Evolutionary conservation across 2,888 invertebrate genomes (phyloP).

Genomic region (Elaeidobius kamerunicus): DNA sequence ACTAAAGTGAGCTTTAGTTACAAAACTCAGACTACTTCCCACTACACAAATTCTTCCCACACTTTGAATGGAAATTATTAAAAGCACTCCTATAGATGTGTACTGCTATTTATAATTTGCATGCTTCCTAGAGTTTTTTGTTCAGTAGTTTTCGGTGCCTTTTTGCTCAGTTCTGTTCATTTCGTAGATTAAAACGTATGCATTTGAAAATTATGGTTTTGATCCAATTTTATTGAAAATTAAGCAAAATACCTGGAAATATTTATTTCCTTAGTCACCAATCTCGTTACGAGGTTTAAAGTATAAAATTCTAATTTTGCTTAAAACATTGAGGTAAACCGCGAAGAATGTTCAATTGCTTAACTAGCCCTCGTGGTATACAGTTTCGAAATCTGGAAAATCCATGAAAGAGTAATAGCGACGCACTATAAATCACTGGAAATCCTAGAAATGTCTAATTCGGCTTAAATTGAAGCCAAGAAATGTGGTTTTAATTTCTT

Average conservation of each 20-base stretch:
- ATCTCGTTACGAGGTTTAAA: too few species aligned
- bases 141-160: too few species aligned
- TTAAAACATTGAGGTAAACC: not conserved
- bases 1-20: slow-evolving; percentile 15
- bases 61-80: slow-evolving; percentile 29
- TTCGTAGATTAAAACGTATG: slow-evolving; percentile 28
- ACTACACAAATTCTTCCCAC: slow-evolving; percentile 17
- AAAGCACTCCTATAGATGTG: slow-evolving; percentile 51
- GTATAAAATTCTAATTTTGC: not conserved
- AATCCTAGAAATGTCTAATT: too few species aligned
- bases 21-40: not conserved
- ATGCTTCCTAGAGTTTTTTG: slow-evolving; percentile 26
- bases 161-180: slow-evolving; percentile 2
- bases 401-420: too few species aligned
- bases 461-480: too few species aligned
- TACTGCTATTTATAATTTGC: slow-evolving; percentile 38
- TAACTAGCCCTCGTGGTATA: not conserved
- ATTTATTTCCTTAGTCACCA: too few species aligned
- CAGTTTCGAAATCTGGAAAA: too few species aligned
- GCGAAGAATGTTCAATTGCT: not conserved
- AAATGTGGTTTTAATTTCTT: too few species aligned
- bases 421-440: too few species aligned
- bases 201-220: slow-evolving; percentile 5
- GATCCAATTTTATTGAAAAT: not conserved
- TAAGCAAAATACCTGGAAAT: not conserved